Base-by-base conservation (phyloP, 1,140 invertebrate species). In the Lordiphosa stackelbergi region DNA sequence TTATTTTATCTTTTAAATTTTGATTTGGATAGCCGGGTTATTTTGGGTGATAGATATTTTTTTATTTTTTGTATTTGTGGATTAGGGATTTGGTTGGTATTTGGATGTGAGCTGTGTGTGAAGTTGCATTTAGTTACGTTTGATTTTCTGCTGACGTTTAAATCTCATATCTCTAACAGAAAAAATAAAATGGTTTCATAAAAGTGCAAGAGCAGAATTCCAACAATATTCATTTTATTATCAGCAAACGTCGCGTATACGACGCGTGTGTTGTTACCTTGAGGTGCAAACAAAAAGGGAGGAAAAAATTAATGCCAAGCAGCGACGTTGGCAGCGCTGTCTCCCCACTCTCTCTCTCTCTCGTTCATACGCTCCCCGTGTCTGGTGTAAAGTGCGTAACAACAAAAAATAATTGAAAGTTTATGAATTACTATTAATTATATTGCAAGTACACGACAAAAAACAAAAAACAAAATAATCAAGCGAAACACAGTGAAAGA, bases 351-450 rank as follows among this genome's bases (percentile, higher is more conserved):
- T n/a, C 47, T 7, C 9, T 8, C 7, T 53, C 62, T 37, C 12
- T 51, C 12, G 46, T 11, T 8, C 31, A 10, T 34, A 16, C 13
- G 42, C 8, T 42, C 36, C 47, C 35, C 45, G 43, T 38, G 31
- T 51, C 38, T 56, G 48, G 49, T 65, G 42, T 72, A 53, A 36
- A 47, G 66, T 79, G 75, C 54, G 53, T 56, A 78, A 68, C 61
- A 66, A 66, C 47, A 54, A 47, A 36, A 48, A 57, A 38, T 37
- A 41, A 72, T 56, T 43, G 57, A 46, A 55, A 36, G 70, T 52
- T 45, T 56, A 64, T 58, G 53, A 55, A 52, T 75, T 68, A 66
- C 60, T 81, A 79, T 71, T 69, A 79, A 79, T 77, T 79, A 78
- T 79, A 79, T 73, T 77, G 66, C 69, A 79, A 73, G 48, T 77